Conservation (phyloP, 2,888 invertebrate genomes). For the Papilio gigon region DNA sequence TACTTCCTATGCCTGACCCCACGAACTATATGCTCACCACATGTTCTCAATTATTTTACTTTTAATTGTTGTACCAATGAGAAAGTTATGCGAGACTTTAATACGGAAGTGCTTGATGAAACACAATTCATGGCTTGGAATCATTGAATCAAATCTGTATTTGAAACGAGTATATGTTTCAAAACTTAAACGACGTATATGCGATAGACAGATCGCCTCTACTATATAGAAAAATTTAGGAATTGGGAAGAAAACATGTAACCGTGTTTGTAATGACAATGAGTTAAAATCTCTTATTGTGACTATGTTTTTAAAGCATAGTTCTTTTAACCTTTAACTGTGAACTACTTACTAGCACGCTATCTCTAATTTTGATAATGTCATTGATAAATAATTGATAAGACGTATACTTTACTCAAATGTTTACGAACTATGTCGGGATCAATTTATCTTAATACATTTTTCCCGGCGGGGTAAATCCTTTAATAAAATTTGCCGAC, state of each 20-base stretch:
- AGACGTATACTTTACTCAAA: background rate
- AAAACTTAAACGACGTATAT: too few species aligned
- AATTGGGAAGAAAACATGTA: too few species aligned
- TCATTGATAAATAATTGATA: slow-evolving; percentile 12
- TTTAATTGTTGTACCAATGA: slow-evolving; percentile 44
- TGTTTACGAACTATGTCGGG: slow-evolving; percentile 19
- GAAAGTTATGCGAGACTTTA: slow-evolving; percentile 44
- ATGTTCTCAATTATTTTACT: slow-evolving; percentile 64
- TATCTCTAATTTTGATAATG: slow-evolving; percentile 8
- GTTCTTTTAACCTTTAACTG: too few species aligned
- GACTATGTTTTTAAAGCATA: too few species aligned
- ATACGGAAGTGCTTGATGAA: slow-evolving; percentile 53
- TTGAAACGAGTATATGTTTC: background rate
- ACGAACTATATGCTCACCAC: slow-evolving; percentile 57
- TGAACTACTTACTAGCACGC: background rate
- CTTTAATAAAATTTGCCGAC: slow-evolving; percentile 63
- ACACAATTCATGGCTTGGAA: background rate
- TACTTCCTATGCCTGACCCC: slow-evolving; percentile 75
- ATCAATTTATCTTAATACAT: slow-evolving; percentile 45
- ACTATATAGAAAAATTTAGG: too few species aligned
- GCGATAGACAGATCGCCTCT: too few species aligned
- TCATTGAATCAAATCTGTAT: background rate
- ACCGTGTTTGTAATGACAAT: too few species aligned
- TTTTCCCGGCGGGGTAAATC: slow-evolving; percentile 46
- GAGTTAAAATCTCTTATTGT: too few species aligned